These are phyloP conservation scores for Psammodynastes pulverulentus DNA, from an alignment of 2,113 vertebrate species.

Conservation along the genomic window DNA sequence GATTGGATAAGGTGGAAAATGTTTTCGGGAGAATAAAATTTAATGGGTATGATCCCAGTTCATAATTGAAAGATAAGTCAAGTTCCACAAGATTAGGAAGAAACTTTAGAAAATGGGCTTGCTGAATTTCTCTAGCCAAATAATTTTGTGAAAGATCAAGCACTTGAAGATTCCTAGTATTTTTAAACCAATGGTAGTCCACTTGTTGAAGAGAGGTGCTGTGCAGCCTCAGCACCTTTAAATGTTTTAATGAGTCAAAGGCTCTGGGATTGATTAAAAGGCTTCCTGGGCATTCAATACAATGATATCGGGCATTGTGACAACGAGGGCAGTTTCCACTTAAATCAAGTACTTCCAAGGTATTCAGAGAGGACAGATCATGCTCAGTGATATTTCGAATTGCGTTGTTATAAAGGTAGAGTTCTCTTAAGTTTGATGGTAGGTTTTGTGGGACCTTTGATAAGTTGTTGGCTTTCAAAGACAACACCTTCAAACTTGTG, in stretches of 20 bases:
- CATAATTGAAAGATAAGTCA: slow-evolving; percentile 93
- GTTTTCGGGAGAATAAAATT: slow-evolving; percentile 69
- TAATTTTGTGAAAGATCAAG: slow-evolving; percentile 92
- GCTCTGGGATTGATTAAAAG: slow-evolving; percentile 75
- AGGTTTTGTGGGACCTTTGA: slow-evolving; percentile 78
- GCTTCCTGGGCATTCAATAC: slow-evolving; percentile 76
- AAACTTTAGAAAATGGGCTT: slow-evolving; percentile 73
- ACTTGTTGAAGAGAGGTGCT: slow-evolving; percentile 84
- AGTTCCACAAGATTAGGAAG: slow-evolving; percentile 78
- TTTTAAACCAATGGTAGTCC: slow-evolving; percentile 76
- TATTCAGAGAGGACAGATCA: slow-evolving; percentile 78
- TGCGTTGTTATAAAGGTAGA: slow-evolving; percentile 89
- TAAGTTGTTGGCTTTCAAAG: slow-evolving; percentile 89
- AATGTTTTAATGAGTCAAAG: slow-evolving; percentile 76
- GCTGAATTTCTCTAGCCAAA: slow-evolving; percentile 77
- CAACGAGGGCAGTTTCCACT: slow-evolving; percentile 95
- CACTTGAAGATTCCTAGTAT: slow-evolving; percentile 69
- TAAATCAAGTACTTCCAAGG: slow-evolving; percentile 86
- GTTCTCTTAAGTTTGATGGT: slow-evolving; percentile 76
- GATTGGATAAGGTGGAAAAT: slow-evolving; percentile 77
- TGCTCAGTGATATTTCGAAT: slow-evolving; percentile 72
- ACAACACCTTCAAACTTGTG: slow-evolving; percentile 77
- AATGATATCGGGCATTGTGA: slow-evolving; percentile 88
- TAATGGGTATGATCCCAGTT: slow-evolving; percentile 77
- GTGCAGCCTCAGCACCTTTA: slow-evolving; percentile 81